Conservation (phyloP, 2,113 vertebrate genomes). For the Chaenogobius annularis region DNA sequence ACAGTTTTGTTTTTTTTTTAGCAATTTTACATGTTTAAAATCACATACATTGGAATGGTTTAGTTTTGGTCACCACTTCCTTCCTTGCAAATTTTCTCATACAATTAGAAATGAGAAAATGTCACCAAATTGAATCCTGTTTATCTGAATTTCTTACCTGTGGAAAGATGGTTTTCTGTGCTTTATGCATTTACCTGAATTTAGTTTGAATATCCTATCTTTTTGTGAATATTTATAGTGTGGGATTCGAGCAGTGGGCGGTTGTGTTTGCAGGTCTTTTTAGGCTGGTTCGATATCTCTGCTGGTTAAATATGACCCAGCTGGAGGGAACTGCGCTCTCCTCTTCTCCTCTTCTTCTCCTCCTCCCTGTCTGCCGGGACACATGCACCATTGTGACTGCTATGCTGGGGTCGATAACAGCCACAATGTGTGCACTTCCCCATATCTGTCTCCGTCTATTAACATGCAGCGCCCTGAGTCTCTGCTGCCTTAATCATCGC, state of each 20-base stretch:
- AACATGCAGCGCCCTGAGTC: background rate
- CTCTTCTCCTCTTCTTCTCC: conserved; percentile 39
- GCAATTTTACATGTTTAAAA: too few species aligned
- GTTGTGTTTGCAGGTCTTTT: conserved; percentile 32
- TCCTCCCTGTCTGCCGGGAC: conserved; percentile 61
- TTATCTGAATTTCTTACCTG: too few species aligned
- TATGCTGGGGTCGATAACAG: conserved; percentile 42
- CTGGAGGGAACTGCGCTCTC: conserved; percentile 56
- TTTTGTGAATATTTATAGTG: background rate
- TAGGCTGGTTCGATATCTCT: conserved; percentile 33
- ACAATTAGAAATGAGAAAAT: too few species aligned
- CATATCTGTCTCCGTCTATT: conserved; percentile 6
- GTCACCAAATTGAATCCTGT: too few species aligned
- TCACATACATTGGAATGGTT: too few species aligned
- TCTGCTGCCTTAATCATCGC: conserved; percentile 19
- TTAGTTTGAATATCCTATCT: background rate
- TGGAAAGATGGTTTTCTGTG: too few species aligned
- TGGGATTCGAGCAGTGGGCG: conserved; percentile 8
- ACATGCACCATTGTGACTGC: conserved; percentile 59
- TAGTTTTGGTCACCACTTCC: too few species aligned
- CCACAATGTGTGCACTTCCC: conserved; percentile 35
- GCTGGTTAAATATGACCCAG: conserved; percentile 71
- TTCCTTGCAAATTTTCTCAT: too few species aligned
- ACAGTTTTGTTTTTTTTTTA: too few species aligned
- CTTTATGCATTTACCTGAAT: too few species aligned